phyloP scores from a whole-genome alignment of 2,797 vertebrate species.

The Squalus acanthias region DNA sequence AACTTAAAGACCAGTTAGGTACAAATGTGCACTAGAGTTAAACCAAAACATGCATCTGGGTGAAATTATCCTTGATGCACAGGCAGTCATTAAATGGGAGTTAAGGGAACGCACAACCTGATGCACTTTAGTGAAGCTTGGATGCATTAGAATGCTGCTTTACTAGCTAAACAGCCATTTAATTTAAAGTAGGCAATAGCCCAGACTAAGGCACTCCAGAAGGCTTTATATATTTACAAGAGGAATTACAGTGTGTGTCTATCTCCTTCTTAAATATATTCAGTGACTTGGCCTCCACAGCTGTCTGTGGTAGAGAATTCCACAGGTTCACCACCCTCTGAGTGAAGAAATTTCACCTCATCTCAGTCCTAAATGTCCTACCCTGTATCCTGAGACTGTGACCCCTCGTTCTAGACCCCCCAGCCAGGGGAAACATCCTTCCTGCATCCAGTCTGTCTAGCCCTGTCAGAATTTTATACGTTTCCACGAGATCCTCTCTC shows the following conservation, averaged over 20 bases:
- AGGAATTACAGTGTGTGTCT: neutral
- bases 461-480: no score
- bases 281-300: no score
- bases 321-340: no score
- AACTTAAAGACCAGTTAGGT: neutral
- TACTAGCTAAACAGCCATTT: neutral
- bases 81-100: neutral
- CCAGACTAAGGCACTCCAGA: neutral
- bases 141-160: neutral
- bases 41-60: neutral
- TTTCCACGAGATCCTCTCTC: no score
- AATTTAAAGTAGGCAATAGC: neutral
- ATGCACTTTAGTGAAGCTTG: neutral
- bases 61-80: neutral
- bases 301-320: no score
- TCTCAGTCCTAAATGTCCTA: no score
- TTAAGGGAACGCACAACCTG: neutral
- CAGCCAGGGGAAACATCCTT: no score
- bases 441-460: no score
- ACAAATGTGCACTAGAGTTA: neutral
- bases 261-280: no score
- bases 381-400: no score
- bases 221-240: neutral
- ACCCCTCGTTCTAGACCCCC: no score
- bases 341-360: no score